A percentile compares a stretch with the other conserved stretches of the same genome.
Conservation (phyloP, 2,113 vertebrate genomes). For the Oncorhynchus keta region DNA sequence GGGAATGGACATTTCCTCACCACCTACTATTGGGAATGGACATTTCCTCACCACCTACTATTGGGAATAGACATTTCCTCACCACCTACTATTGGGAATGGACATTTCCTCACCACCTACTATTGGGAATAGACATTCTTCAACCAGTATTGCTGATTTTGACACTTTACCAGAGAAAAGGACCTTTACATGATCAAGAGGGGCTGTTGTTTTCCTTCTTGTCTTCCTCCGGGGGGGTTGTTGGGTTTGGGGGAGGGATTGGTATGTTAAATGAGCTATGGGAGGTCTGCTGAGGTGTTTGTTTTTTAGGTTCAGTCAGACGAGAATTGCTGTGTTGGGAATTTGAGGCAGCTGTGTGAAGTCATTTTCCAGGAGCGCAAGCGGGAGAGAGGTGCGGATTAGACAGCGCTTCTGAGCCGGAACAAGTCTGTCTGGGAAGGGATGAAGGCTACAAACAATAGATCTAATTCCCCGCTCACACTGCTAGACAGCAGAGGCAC, state of each 20-base stretch:
- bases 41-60: conserved; percentile 16
- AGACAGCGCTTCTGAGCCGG: conserved; percentile 76
- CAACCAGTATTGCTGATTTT: conserved; percentile 37
- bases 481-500: conserved; percentile 69
- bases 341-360: conserved; percentile 76
- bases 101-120: too few relatives aligned
- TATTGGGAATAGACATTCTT: conserved; percentile 15
- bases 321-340: conserved; percentile 71
- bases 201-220: conserved; percentile 66
- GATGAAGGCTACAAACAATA: conserved; percentile 75
- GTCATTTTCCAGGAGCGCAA: conserved; percentile 75
- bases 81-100: background rate
- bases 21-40: background rate
- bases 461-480: conserved; percentile 74
- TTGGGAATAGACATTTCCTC: conserved; percentile 3
- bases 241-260: conserved; percentile 57
- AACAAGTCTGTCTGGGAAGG: conserved; percentile 79
- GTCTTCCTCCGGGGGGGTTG: conserved; percentile 47
- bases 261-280: conserved; percentile 77
- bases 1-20: background rate
- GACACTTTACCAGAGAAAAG: conserved; percentile 61
- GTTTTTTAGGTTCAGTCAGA: conserved; percentile 67
- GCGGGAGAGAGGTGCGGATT: conserved; percentile 75
- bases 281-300: conserved; percentile 61
- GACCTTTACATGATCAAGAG: conserved; percentile 66